These are phyloP conservation scores for Bugulina stolonifera DNA, from an alignment of 2,888 invertebrate species.

Conservation along the genomic window DNA sequence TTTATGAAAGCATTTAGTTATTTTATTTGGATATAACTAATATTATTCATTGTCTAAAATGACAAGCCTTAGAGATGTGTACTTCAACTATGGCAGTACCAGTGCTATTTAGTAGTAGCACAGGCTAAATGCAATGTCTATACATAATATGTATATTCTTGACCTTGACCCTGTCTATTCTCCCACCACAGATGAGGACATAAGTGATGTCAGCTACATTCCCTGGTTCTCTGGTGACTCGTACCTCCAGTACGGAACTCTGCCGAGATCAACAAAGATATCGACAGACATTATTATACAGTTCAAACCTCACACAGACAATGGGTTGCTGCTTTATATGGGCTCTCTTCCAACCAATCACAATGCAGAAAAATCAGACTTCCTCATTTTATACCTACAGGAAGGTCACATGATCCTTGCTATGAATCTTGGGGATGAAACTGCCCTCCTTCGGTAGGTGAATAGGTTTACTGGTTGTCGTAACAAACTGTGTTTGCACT, in stretches of 20 bases:
- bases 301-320: neutral
- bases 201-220: conserved; percentile 1
- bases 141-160: too few species aligned
- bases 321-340: neutral
- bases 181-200: neutral
- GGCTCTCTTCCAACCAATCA: neutral
- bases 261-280: neutral
- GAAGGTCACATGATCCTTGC: neutral
- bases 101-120: too few species aligned
- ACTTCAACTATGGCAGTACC: too few species aligned
- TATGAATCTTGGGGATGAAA: neutral
- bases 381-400: neutral
- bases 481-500: too few species aligned
- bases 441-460: neutral
- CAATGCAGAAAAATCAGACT: neutral
- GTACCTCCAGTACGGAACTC: neutral
- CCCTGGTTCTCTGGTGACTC: neutral
- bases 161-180: too few species aligned
- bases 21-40: too few species aligned
- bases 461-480: too few species aligned
- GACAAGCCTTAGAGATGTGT: too few species aligned
- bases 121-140: too few species aligned
- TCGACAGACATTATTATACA: neutral
- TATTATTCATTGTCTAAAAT: too few species aligned
- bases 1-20: too few species aligned